Percentiles rank a stretch among this genome's conserved stretches.
phyloP scores from a whole-genome alignment of 2,113 vertebrate genomes.

The Marcusenius ussheri region DNA sequence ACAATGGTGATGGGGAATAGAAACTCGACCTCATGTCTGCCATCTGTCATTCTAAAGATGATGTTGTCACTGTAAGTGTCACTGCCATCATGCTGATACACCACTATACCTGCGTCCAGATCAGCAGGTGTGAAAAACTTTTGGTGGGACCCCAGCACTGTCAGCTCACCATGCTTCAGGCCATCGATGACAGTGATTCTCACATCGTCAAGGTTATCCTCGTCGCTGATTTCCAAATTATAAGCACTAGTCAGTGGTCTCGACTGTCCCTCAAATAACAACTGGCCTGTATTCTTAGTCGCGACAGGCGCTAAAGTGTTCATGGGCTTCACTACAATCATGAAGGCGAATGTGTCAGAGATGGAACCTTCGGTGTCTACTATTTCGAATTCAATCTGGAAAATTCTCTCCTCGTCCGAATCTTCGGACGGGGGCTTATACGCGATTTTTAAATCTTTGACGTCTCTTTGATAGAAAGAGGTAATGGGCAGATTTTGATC shows the following conservation, averaged over 20 bases:
- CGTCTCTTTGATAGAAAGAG: slow-evolving; percentile 67
- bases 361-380: slow-evolving; percentile 58
- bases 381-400: slow-evolving; percentile 69
- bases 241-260: slow-evolving; percentile 54
- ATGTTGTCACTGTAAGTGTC: slow-evolving; percentile 74
- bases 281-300: slow-evolving; percentile 59
- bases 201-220: slow-evolving; percentile 65
- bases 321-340: slow-evolving; percentile 70
- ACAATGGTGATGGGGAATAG: slow-evolving; percentile 67
- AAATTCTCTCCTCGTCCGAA: slow-evolving; percentile 57
- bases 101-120: slow-evolving; percentile 57
- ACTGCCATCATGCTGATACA: slow-evolving; percentile 70
- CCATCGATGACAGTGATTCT: slow-evolving; percentile 59
- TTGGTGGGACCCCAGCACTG: slow-evolving; percentile 43
- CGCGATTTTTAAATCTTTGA: slow-evolving; percentile 65
- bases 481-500: slow-evolving; percentile 59
- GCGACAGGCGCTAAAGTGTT: slow-evolving; percentile 66
- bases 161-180: slow-evolving; percentile 58
- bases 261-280: slow-evolving; percentile 72
- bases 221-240: slow-evolving; percentile 66
- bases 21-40: slow-evolving; percentile 65
- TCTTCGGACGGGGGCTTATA: slow-evolving; percentile 63
- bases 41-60: slow-evolving; percentile 67
- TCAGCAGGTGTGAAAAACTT: slow-evolving; percentile 63
- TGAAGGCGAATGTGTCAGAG: slow-evolving; percentile 70